Evolutionary conservation across 2,797 vertebrate species (phyloP).

Genomic region (Petrocephalus sullivani): DNA sequence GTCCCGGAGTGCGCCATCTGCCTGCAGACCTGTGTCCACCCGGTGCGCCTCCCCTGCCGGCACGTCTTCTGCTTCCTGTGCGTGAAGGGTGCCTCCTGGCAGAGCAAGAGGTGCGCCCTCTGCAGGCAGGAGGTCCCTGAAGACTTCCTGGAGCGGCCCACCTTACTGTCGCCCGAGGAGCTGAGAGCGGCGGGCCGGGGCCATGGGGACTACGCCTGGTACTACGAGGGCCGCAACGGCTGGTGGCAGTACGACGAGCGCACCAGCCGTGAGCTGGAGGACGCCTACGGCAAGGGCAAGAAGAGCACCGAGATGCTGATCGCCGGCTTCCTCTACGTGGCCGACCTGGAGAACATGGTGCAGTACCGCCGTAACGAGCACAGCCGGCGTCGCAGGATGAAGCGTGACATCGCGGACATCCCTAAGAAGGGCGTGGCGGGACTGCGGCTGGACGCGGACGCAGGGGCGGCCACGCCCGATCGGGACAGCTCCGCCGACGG

Average conservation of each 20-base stretch:
- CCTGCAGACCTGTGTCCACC: slow-evolving; percentile 89
- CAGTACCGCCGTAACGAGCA: slow-evolving; percentile 96
- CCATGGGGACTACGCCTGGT: slow-evolving; percentile 81
- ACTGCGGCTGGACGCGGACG: slow-evolving; percentile 76
- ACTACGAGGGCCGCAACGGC: slow-evolving; percentile 93
- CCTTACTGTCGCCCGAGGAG: slow-evolving; percentile 85
- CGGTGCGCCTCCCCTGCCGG: slow-evolving; percentile 87
- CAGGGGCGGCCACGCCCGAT: slow-evolving; percentile 44
- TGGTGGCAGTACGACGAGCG: slow-evolving; percentile 99
- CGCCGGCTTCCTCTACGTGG: slow-evolving; percentile 77
- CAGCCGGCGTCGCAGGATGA: slow-evolving; percentile 87
- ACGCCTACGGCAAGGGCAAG: slow-evolving; percentile 84
- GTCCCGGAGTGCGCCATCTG: slow-evolving; percentile 91
- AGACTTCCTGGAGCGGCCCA: slow-evolving; percentile 91
- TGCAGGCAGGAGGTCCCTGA: slow-evolving; percentile 93
- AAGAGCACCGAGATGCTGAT: slow-evolving; percentile 96
- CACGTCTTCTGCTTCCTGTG: slow-evolving; percentile 98
- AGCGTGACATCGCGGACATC: slow-evolving; percentile 84
- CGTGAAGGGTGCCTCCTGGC: slow-evolving; percentile 97
- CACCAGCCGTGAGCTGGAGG: slow-evolving; percentile 88
- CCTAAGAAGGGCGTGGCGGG: slow-evolving; percentile 92
- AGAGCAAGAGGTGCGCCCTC: slow-evolving; percentile 89
- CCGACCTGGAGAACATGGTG: slow-evolving; percentile 72
- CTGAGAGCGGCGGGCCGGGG: slow-evolving; percentile 82
- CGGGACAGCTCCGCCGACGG: slow-evolving; percentile 77